Percentiles rank a stretch among this genome's conserved stretches.
Evolutionary conservation across 1,140 invertebrate genomes (phyloP).

Genomic region (Eufriesea mexicana): DNA sequence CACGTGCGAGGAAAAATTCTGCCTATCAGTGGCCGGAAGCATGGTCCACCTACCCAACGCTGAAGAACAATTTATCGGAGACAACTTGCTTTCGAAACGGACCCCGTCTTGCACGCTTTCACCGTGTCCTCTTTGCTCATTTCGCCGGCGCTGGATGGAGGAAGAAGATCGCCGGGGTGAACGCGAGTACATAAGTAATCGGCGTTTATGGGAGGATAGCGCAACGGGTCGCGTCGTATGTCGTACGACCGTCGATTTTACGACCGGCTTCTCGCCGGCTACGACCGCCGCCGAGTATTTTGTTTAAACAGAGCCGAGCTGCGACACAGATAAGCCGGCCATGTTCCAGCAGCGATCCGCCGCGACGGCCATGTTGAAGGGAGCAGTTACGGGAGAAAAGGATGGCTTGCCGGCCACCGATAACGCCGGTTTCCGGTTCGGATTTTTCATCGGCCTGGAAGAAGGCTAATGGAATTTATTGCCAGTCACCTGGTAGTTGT

Average conservation of each 20-base stretch:
- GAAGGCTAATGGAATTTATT: neutral
- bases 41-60: neutral
- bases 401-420: neutral
- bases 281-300: constrained; percentile 51
- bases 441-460: neutral
- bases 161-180: neutral
- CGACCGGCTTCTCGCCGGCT: constrained; percentile 44
- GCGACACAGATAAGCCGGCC: constrained; percentile 51
- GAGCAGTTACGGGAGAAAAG: constrained; percentile 13
- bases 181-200: constrained; percentile 64
- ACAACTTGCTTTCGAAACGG: neutral
- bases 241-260: constrained; percentile 58
- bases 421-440: neutral
- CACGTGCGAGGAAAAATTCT: too few species aligned
- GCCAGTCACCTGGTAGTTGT: too few species aligned
- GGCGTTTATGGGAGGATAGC: constrained; percentile 55
- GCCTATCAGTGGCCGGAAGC: neutral
- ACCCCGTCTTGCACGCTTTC: neutral
- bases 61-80: neutral
- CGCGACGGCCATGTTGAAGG: constrained; percentile 25
- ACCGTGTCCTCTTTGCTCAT: neutral
- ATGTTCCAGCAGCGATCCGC: constrained; percentile 43
- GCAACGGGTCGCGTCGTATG: constrained; percentile 38
- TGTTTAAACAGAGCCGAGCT: constrained; percentile 61
- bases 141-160: constrained; percentile 2